Evolutionary conservation across 2,113 vertebrate species (phyloP).

Genomic region (Leiothrix lutea): DNA sequence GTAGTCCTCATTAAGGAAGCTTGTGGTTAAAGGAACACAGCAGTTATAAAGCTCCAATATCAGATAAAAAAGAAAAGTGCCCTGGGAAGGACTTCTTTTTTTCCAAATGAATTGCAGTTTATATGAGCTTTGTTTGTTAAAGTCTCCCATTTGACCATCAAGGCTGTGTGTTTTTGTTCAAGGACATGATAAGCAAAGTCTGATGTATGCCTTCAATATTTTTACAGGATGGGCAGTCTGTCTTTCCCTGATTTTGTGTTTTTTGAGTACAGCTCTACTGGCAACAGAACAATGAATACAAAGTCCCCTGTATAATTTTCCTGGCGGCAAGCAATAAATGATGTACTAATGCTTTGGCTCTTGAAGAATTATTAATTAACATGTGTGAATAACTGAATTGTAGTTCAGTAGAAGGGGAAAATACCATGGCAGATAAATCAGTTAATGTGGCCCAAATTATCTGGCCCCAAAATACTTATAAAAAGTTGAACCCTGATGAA

Average conservation of each 20-base stretch:
- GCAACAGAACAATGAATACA: slow-evolving; percentile 26
- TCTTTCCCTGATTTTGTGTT: neutral
- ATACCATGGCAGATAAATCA: neutral
- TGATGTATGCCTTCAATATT: neutral
- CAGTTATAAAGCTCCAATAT: neutral
- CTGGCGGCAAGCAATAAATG: slow-evolving; percentile 19
- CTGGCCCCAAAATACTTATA: neutral
- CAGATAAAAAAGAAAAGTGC: slow-evolving; percentile 31
- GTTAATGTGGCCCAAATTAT: neutral
- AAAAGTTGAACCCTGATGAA: neutral
- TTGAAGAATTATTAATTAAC: slow-evolving; percentile 43
- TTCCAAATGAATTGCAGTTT: neutral
- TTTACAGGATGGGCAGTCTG: neutral
- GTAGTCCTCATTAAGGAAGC: neutral
- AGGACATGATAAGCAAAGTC: neutral
- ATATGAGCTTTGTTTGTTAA: neutral
- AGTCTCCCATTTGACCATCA: neutral
- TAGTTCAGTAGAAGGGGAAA: neutral
- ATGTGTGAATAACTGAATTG: slow-evolving; percentile 28
- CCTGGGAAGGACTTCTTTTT: neutral
- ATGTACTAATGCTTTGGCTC: slow-evolving; percentile 18
- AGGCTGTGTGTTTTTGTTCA: neutral
- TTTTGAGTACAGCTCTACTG: neutral
- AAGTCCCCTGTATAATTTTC: slow-evolving; percentile 32
- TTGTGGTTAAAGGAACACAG: neutral